Base-by-base conservation (phyloP, 2,113 vertebrate genomes). In the Nycticorax nycticorax region DNA sequence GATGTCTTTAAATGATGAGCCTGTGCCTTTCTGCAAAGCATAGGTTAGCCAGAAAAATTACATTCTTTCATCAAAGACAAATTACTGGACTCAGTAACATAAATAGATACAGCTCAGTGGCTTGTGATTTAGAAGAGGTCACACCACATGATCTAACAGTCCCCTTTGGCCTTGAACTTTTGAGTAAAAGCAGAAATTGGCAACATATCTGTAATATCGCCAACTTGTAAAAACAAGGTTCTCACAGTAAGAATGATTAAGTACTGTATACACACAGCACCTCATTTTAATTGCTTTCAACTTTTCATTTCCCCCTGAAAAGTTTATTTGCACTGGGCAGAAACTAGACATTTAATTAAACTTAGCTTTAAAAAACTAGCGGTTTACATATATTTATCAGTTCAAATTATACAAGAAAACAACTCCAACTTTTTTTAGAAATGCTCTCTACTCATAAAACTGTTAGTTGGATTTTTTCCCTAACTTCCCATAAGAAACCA, bases 181-280 rank as follows among this genome's bases (percentile, higher is more conserved):
- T 96, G 89, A 97, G 94, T 32, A 92, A 96, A 95, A 95, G 74
- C 96, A 96, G 96, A 63, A 95, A 93, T 91, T 94, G 87, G 89
- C 94, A 95, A 60, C 1, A 0, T 66, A 52, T 96, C 96, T 88
- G 89, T 82, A 92, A 85, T 66, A 72, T 62, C 5, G 8, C 92
- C 89, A 94, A 41, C 84, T 82, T 97, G 93, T 85, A 96, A 96
- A 96, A 96, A 96, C 93, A 96, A 83, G 71, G 85, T 90, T 96
- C 92, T 95, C 93, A 53, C 81, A 85, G 93, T 32, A 69, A 82
- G 81, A 92, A 95, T 96, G 93, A 96, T 92, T 64, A 96, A 97
- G 92, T 41, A 93, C 88, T 88, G 80, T 56, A 85, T 60, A 95
- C 69, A 94, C 64, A 92, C 88, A 87, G 91, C 79, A 96, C 85